Evolutionary conservation across 1,140 invertebrate genomes (phyloP), one percentile per base, ranked within the genome.

Genomic region (Nixonia krombeini): DNA sequence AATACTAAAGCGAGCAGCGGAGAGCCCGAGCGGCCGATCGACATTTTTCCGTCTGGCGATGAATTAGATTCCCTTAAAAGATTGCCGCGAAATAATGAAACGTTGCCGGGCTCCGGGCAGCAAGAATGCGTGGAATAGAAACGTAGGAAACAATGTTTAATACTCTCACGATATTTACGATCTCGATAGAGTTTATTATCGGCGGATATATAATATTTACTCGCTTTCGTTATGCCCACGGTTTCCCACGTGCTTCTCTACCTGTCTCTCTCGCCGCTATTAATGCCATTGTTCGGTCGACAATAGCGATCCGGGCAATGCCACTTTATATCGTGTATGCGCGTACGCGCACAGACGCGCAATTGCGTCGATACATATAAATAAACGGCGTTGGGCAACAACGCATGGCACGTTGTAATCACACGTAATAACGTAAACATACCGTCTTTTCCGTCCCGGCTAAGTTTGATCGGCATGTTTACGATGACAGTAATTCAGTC

Each of bases 141-240:
- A 56, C 40, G 40, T 40, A 18, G 35, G 50, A 69, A 63, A 63
- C 58, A 69, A 63, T 63, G 59, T 69, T 59, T 63, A 63, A 50
- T 40, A 25, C 57, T 58, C 53, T 59, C 50, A 50, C 59, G 52
- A 58, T 69, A 69, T 63, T 63, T 63, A 69, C 45, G 66, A 69
- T 69, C 49, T 45, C 66, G 50, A 66, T 69, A 55, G 55, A 63
- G 55, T 59, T 63, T 58, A 69, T 59, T 69, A 69, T 63, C 55
- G 46, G 49, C 53, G 50, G 53, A 70, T 70, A 70, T 64, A 70
- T 70, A 70, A 70, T 70, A 70, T 70, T 70, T 63, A 59, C 46
- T 51, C 59, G 59, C 61, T 61, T 61, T 70, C 61, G 61, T 70
- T 61, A 57, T 53, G 61, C 61, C 42, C 47, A 53, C 67, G 42